A percentile compares a stretch with the other conserved stretches of the same genome.
phyloP scores from a whole-genome alignment of 2,113 vertebrate species.

The Zonotrichia leucophrys region DNA sequence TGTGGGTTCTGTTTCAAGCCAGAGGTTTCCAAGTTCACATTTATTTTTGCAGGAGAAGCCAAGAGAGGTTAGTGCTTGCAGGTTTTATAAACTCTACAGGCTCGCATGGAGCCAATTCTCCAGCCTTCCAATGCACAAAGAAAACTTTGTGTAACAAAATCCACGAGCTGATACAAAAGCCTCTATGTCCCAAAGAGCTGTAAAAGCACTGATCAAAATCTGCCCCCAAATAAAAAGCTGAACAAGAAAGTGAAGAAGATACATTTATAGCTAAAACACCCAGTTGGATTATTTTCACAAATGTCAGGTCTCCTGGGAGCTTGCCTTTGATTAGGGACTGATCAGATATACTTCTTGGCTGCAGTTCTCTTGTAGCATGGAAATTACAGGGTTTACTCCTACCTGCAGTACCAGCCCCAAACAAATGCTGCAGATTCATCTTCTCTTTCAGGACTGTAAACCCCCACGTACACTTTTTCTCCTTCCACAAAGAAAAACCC shows the following conservation, averaged over 20 bases:
- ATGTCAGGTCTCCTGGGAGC: background rate
- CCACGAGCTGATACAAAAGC: slow-evolving; percentile 15
- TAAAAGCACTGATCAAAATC: slow-evolving; percentile 11
- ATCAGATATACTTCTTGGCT: background rate
- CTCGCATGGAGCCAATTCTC: slow-evolving; percentile 13
- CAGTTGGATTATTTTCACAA: background rate
- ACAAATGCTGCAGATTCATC: background rate
- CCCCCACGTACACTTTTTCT: fast-evolving
- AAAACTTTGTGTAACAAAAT: slow-evolving; percentile 55
- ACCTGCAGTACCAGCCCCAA: background rate
- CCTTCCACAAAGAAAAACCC: background rate
- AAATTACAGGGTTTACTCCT: background rate
- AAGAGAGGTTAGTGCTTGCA: slow-evolving; percentile 2
- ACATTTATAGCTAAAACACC: background rate
- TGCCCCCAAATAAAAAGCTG: background rate
- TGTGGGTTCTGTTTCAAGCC: slow-evolving; percentile 1
- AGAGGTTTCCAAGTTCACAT: slow-evolving; percentile 18
- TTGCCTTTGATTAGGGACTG: background rate
- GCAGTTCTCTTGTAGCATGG: background rate
- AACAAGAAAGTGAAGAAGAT: slow-evolving; percentile 2
- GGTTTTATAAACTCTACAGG: slow-evolving; percentile 18
- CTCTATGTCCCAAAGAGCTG: background rate
- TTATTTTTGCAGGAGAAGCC: slow-evolving; percentile 4
- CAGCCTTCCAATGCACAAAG: slow-evolving; percentile 25
- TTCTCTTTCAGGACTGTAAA: background rate